A percentile compares a stretch with the other conserved stretches of the same genome.
Evolutionary conservation across 2,888 invertebrate species (phyloP).

Genomic region (Leptarthrus brevirostris): DNA sequence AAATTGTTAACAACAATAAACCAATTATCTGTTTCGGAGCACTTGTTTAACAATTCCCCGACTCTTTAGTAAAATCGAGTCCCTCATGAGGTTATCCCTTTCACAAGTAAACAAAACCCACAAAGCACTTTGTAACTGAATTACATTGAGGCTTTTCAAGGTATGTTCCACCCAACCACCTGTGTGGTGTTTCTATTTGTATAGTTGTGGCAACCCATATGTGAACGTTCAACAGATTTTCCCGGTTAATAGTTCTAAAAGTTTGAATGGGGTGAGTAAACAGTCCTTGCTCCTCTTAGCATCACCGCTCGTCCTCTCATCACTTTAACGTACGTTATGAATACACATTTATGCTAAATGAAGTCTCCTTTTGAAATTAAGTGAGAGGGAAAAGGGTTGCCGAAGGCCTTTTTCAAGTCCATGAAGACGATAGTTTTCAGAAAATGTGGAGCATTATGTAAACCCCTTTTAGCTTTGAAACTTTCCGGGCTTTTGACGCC

Average conservation of each 20-base stretch:
- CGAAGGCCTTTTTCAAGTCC: constrained; percentile 40
- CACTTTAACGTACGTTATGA: constrained; percentile 4
- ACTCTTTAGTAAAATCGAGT: neutral
- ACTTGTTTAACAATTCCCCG: constrained; percentile 7
- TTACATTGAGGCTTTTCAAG: constrained; percentile 15
- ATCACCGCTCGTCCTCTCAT: neutral
- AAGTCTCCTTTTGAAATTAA: constrained; percentile 39
- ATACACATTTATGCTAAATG: constrained; percentile 38
- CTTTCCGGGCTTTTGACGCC: constrained; percentile 30
- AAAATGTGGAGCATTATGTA: neutral
- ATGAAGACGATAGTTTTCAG: constrained; percentile 43
- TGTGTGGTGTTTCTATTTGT: constrained; percentile 6
- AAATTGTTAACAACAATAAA: constrained; percentile 40
- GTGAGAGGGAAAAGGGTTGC: constrained; percentile 44
- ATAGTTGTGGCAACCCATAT: constrained; percentile 36
- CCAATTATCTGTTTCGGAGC: constrained; percentile 18
- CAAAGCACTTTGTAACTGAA: constrained; percentile 38
- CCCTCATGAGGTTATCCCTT: constrained; percentile 15
- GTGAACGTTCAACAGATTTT: constrained; percentile 32
- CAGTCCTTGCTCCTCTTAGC: neutral
- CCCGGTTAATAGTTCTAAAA: constrained; percentile 36
- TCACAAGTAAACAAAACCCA: neutral
- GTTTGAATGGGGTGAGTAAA: neutral
- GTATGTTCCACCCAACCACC: constrained; percentile 16
- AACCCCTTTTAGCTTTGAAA: constrained; percentile 10